Evolutionary conservation across 1,140 invertebrate genomes (phyloP).

Genomic region (Drosophila pseudoananassae): DNA sequence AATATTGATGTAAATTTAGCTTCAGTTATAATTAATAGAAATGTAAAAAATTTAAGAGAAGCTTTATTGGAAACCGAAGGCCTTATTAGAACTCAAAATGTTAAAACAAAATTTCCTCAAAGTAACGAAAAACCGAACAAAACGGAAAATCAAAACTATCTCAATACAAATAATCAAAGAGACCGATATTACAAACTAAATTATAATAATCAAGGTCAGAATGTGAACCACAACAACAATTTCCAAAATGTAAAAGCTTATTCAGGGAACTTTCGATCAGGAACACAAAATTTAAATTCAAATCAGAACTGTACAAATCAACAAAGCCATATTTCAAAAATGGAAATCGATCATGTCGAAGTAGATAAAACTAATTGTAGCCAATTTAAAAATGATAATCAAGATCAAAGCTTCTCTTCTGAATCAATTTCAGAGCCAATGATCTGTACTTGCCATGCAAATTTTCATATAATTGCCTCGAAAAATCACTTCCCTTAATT

Average conservation of each 20-base stretch:
- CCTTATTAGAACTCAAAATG: constrained; percentile 1
- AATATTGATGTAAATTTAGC: constrained; percentile 3
- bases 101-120: constrained; percentile 2
- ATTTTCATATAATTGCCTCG: background rate
- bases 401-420: background rate
- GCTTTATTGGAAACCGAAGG: constrained; percentile 1
- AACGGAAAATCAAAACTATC: constrained; percentile 3
- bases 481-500: background rate
- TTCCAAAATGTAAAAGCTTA: background rate
- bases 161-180: background rate
- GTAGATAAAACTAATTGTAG: background rate
- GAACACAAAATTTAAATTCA: constrained; percentile 4
- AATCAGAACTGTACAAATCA: background rate
- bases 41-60: constrained; percentile 2
- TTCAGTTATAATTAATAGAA: constrained; percentile 1
- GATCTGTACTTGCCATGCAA: background rate
- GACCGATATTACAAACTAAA: background rate
- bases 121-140: background rate
- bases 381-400: background rate
- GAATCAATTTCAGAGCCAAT: too few relatives aligned
- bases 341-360: background rate
- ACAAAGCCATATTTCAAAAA: background rate
- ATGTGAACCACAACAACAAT: background rate
- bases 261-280: constrained; percentile 2
- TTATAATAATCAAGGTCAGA: constrained; percentile 2